phyloP scores from a whole-genome alignment of 1,140 invertebrate species.

The Acromyrmex echinatior region DNA sequence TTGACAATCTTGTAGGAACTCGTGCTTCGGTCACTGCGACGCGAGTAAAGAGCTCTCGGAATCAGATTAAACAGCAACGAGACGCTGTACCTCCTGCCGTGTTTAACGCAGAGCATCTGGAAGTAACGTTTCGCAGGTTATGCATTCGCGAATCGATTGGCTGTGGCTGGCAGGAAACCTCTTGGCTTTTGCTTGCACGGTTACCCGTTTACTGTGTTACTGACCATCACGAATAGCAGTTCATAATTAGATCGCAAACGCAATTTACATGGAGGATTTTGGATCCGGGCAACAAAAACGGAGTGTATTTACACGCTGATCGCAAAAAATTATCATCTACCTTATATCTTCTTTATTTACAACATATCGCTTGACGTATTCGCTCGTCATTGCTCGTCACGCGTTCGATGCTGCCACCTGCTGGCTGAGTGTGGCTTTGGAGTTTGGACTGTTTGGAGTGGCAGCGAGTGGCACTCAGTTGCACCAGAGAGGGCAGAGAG shows the following conservation, averaged over 20 bases:
- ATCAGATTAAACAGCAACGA: constrained; percentile 73
- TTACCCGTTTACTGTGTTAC: background rate
- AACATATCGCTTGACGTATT: background rate
- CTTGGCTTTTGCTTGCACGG: too few relatives aligned
- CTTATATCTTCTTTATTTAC: constrained; percentile 1
- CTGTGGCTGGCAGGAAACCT: background rate
- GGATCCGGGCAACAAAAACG: constrained; percentile 11
- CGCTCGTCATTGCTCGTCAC: background rate
- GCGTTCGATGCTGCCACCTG: constrained; percentile 18
- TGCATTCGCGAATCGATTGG: background rate
- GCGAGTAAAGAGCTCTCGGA: constrained; percentile 79
- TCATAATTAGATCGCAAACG: background rate
- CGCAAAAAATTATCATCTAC: background rate
- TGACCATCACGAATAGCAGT: background rate
- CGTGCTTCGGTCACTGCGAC: constrained; percentile 81
- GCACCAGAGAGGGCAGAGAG: too few relatives aligned
- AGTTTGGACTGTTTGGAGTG: too few relatives aligned
- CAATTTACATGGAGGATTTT: constrained; percentile 35
- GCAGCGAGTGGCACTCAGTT: too few relatives aligned
- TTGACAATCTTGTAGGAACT: constrained; percentile 81
- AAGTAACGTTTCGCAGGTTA: constrained; percentile 52
- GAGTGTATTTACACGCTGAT: background rate
- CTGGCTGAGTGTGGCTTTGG: too few relatives aligned
- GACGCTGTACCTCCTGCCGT: constrained; percentile 76
- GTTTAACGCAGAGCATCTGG: constrained; percentile 84